Evolutionary conservation across 2,888 invertebrate genomes (phyloP), one percentile per base, ranked within the genome.

Genomic region (Oscheius sp.): DNA sequence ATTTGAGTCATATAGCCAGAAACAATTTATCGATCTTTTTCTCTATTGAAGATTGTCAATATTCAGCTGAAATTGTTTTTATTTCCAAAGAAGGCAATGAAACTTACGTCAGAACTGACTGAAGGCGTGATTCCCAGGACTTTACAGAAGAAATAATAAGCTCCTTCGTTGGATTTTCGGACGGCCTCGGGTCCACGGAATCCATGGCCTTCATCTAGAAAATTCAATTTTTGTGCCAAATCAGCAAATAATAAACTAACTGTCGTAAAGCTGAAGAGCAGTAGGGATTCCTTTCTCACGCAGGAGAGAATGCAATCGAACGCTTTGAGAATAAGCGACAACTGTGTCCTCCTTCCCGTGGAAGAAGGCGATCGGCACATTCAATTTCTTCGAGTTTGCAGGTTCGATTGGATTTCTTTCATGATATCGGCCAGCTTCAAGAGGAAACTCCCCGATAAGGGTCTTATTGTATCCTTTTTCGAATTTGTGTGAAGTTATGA

Each of bases 191-290:
- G 81, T 66, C 86, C 86, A 12, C 88, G 76, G 80, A 89, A 89
- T 3, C 88, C 88, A 81, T 89, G 89, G 50, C 88, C 88, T 74
- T 89, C 89, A 34, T 88, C 88, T 88, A 64, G 42, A 70, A 66
- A n/a, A n/a, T n/a, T n/a, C n/a, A n/a, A n/a, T n/a, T n/a, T n/a
- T n/a, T n/a, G n/a, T n/a, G n/a, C n/a, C n/a, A n/a, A n/a, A n/a
- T n/a, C n/a, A n/a, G n/a, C n/a, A n/a, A n/a, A n/a, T n/a, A n/a
- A n/a, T n/a, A n/a, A n/a, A 65, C 73, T 69, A 66, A 87, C 88
- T 88, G 82, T 87, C 78, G 74, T 87, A 88, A 48, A 88, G 72
- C 69, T 87, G 83, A 64, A 86, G 83, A 52, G 86, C 85, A 2
- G 88, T 86, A 0, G 87, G 86, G 3, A 88, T 70, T 8, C 87